These are phyloP conservation scores for Agelastica alni DNA, from an alignment of 2,888 invertebrate species.

Conservation along the genomic window DNA sequence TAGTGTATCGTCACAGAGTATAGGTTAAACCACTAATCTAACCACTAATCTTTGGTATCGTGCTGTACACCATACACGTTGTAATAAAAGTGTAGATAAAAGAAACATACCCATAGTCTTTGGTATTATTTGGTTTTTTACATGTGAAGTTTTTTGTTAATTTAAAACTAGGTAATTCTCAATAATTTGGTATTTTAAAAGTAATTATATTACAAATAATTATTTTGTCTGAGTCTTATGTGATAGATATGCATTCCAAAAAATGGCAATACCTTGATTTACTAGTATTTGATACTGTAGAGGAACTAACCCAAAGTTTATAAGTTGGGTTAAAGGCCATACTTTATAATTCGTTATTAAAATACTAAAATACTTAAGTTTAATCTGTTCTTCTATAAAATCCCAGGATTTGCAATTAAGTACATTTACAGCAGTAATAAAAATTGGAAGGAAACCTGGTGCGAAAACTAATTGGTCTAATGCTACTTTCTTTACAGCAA, in stretches of 20 bases:
- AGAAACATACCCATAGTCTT: no score
- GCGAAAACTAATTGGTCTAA: constrained; percentile 76
- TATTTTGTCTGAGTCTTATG: constrained; percentile 71
- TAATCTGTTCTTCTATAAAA: constrained; percentile 61
- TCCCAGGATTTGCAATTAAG: constrained; percentile 64
- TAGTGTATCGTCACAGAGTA: no score
- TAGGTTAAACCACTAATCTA: no score
- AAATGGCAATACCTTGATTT: constrained; percentile 76
- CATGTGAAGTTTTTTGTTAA: no score
- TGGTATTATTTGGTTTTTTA: no score
- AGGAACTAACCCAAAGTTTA: constrained; percentile 85
- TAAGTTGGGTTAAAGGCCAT: constrained; percentile 84
- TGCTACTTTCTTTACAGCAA: constrained; percentile 70
- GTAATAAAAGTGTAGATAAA: no score
- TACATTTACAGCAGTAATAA: constrained; percentile 64
- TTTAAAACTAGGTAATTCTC: no score
- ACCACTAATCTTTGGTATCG: no score
- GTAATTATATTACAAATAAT: no score
- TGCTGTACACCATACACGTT: no score
- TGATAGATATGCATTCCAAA: constrained; percentile 86
- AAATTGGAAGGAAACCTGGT: constrained; percentile 65
- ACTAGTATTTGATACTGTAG: constrained; percentile 80
- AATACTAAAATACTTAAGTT: constrained; percentile 67
- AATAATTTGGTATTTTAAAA: no score
- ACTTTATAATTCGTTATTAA: constrained; percentile 71